A percentile compares a stretch with the other conserved stretches of the same genome.
These are phyloP conservation scores for Esox lucius DNA, from an alignment of 2,797 vertebrate species.

Conservation along the genomic window DNA sequence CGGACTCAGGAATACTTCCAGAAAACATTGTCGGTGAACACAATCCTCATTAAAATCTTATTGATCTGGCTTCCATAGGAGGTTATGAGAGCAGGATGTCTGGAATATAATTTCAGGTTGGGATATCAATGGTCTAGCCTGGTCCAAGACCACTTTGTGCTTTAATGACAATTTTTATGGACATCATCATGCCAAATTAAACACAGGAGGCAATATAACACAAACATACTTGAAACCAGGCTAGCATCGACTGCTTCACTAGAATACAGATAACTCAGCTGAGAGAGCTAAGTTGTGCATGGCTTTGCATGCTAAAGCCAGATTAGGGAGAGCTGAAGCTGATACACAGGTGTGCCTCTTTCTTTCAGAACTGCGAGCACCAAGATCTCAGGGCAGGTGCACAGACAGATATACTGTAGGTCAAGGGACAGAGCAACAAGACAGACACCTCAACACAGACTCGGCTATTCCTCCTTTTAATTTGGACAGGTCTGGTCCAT, in stretches of 20 bases:
- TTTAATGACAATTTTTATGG: background rate
- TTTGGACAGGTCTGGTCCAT: too few species aligned
- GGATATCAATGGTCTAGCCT: background rate
- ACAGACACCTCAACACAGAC: background rate
- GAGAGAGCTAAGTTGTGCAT: background rate
- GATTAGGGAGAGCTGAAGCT: constrained; percentile 42
- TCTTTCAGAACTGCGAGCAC: constrained; percentile 3
- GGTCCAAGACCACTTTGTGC: background rate
- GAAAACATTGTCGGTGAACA: too few species aligned
- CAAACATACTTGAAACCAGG: background rate
- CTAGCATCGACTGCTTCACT: background rate
- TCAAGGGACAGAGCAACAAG: background rate
- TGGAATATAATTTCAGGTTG: too few species aligned
- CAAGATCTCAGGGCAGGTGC: background rate
- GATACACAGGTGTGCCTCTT: constrained; percentile 10
- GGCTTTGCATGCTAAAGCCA: constrained; percentile 55
- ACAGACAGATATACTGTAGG: background rate
- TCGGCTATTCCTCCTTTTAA: background rate
- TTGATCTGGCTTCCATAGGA: too few species aligned
- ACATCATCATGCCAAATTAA: background rate
- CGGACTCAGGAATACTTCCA: too few species aligned
- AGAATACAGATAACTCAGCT: background rate
- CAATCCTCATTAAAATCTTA: too few species aligned
- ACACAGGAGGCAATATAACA: background rate
- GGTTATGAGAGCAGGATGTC: too few species aligned